Base-by-base conservation (phyloP, 2,797 vertebrate genomes). In the Coilia nasus region DNA sequence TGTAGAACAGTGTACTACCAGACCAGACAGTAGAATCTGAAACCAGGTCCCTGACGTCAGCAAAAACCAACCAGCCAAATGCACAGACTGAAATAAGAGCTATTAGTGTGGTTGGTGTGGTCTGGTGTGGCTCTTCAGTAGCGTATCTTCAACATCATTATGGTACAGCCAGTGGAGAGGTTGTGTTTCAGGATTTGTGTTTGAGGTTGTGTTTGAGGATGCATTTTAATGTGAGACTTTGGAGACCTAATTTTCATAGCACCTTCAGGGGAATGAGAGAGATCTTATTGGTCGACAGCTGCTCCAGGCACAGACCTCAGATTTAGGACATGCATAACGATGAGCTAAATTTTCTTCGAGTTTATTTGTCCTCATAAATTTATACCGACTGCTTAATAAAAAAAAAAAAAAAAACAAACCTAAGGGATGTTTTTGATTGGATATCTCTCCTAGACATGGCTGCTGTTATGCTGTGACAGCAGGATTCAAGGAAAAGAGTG, bases 311-410 rank as follows among this genome's bases (percentile, higher is more conserved):
- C 93, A 86, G 89, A 86, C 86, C 91, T 88, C 84, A 90, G 81
- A 93, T 92, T 92, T 93, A 91, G 92, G 91, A 86, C 88, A 89
- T 25, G 89, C 91, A 94, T 94, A 88, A 91, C 88, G 92, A 94
- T 92, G 83, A 93, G 90, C 46, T 88, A 28, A 56, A 84, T 89
- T 93, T 91, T 86, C 90, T 86, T 87, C 84, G 88, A 93, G 92
- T 90, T 91, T 62, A 88, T 90, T 92, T 91, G 92, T 90, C 89
- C 84, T 90, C 88, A 81, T 85, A 92, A 78, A 41, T 31, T 78
- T 14, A 41, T 78, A 54, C 71, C 17, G 71, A 35, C 6, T 21
- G 71, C 21, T 78, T 78, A 15, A 19, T 0, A 21, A 78, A 41
- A 71, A 78, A 78, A 78, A 15, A 19, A 0, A 21, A 78, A 41